Conservation (phyloP, 2,888 invertebrate species). For the Netelia inedita region DNA sequence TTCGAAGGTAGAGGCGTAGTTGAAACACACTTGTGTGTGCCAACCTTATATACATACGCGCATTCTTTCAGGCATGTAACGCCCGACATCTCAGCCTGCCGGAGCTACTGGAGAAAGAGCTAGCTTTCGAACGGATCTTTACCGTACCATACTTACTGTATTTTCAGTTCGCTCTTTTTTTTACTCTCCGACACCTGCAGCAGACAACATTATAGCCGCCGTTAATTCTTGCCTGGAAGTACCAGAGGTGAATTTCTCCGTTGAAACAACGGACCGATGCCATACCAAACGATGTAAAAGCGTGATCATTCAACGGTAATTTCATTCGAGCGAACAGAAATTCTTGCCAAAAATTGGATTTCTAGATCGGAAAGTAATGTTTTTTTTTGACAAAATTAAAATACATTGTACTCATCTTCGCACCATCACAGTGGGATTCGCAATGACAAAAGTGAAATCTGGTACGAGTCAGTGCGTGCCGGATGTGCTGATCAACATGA, state of each 20-base stretch:
- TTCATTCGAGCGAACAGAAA: too few relatives aligned
- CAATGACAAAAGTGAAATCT: too few relatives aligned
- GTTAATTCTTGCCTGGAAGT: conserved; percentile 26
- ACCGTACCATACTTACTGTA: conserved; percentile 54
- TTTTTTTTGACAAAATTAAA: too few relatives aligned
- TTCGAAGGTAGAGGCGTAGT: neutral
- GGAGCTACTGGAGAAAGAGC: conserved; percentile 36
- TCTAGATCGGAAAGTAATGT: too few relatives aligned
- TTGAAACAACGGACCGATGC: neutral
- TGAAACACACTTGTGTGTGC: conserved; percentile 34
- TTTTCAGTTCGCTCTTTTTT: conserved; percentile 39
- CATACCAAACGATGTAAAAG: neutral
- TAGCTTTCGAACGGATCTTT: conserved; percentile 50
- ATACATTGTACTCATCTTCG: too few relatives aligned
- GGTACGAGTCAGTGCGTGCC: too few relatives aligned
- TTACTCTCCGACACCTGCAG: conserved; percentile 53
- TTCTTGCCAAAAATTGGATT: too few relatives aligned
- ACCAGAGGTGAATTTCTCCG: conserved; percentile 31
- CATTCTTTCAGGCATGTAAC: conserved; percentile 18
- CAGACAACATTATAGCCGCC: conserved; percentile 40
- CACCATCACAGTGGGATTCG: too few relatives aligned
- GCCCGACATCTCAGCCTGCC: neutral
- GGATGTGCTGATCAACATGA: too few relatives aligned
- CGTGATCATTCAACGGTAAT: neutral
- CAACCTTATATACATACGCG: conserved; percentile 17